Base-by-base conservation (phyloP, 2,797 vertebrate genomes). In the Synaphobranchus kaupii region DNA sequence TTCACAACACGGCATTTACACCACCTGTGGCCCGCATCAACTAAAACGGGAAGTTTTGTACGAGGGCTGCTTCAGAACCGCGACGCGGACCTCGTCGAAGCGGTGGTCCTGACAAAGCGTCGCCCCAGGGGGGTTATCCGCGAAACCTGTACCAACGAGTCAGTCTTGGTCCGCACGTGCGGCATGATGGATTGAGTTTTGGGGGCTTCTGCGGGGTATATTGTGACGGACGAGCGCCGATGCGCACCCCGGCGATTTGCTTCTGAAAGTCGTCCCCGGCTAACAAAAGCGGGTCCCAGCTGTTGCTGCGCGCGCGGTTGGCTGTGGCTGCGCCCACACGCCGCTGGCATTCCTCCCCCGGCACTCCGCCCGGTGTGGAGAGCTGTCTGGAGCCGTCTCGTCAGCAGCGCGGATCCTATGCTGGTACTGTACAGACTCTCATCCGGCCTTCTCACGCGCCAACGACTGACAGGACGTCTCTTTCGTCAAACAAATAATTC, bases 401-500 rank as follows among this genome's bases (percentile, higher is more conserved):
- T 68, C 39, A 85, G 60, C 84, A 71, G 84, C 20, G 60, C 84
- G 20, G 50, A 85, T 68, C 84, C 10, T 13, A 71, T 85, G 15
- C 84, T 85, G 84, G 84, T 85, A 80, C 76, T 80, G 76, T 47
- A 71, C 84, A n/a, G 34, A 25, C 10, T n/a, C 84, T 28, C 50
- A 13, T n/a, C 48, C 52, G 25, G 3, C 25, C 10, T 8, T 48
- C 50, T 48, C 2, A 28, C 1, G 50, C 20, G 81, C 48, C 1
- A 15, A 2, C 10, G 44, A 0, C 22, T 25, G 7, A 20, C 78
- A 48, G 78, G 78, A 39, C 31, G 7, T 54, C 15, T 28, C n/a
- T 4, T 5, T 83, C 4, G 50, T 56, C 52, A 28, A 83, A 25
- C 5, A 52, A 82, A 82, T 82, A n/a, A 82, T n/a, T 48, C 80